Evolutionary conservation across 2,888 invertebrate species (phyloP).

Genomic region (Caenorhabditis macrosperma): DNA sequence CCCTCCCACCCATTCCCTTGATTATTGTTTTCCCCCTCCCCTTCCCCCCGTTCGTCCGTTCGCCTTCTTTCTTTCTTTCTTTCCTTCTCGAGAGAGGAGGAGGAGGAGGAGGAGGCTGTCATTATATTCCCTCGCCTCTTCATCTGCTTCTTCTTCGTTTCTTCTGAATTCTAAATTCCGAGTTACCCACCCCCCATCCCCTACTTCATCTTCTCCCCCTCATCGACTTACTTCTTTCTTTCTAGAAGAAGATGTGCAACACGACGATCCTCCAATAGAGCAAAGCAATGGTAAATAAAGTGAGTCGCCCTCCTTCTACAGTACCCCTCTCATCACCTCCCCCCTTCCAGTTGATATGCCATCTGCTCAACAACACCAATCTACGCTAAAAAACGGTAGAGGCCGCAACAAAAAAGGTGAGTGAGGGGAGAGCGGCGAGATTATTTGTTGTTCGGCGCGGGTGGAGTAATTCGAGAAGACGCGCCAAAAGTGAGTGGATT

Average conservation of each 20-base stretch:
- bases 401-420: constrained; percentile 57
- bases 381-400: constrained; percentile 60
- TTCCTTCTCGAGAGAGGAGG: not conserved
- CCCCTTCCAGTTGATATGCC: constrained; percentile 56
- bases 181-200: not conserved
- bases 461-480: constrained; percentile 44
- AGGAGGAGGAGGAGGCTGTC: too few species aligned
- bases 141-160: constrained; percentile 12
- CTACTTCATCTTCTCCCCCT: constrained; percentile 6
- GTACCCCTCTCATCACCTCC: not conserved
- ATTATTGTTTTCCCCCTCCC: constrained; percentile 17
- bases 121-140: constrained; percentile 36
- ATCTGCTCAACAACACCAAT: constrained; percentile 63
- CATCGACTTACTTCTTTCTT: not conserved
- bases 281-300: constrained; percentile 57
- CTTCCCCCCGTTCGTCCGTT: constrained; percentile 17
- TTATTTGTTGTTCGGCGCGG: constrained; percentile 23
- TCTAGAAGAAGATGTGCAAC: constrained; percentile 37
- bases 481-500: too few species aligned
- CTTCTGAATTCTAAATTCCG: not conserved
- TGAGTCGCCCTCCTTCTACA: constrained; percentile 1
- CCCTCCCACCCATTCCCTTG: not conserved
- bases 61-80: constrained; percentile 4
- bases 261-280: constrained; percentile 39
- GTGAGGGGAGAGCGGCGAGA: not conserved